Conservation (phyloP, 1,140 invertebrate species). For the Drosophila ananassae region DNA sequence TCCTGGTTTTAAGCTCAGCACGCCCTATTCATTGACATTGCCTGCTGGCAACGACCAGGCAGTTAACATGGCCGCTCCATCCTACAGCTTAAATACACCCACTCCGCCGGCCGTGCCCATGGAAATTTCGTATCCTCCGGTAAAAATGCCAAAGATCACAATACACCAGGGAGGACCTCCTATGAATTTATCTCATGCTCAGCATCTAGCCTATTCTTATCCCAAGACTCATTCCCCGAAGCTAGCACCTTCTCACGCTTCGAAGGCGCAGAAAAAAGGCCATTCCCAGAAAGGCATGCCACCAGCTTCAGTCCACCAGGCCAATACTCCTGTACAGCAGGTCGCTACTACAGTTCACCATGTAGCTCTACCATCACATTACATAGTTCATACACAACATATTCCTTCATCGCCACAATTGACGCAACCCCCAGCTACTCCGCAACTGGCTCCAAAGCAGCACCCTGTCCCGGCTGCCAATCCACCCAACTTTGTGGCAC, state of each 20-base stretch:
- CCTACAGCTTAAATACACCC: constrained; percentile 57
- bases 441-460: not conserved
- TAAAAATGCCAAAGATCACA: constrained; percentile 11
- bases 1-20: constrained; percentile 42
- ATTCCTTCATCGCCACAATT: not conserved
- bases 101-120: constrained; percentile 38
- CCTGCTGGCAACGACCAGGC: constrained; percentile 13
- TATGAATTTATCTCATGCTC: not conserved
- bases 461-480: not conserved
- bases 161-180: not conserved
- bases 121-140: constrained; percentile 52
- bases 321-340: not conserved
- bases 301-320: not conserved
- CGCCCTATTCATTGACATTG: constrained; percentile 36
- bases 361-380: not conserved
- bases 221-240: not conserved
- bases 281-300: not conserved
- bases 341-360: not conserved
- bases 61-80: constrained; percentile 21
- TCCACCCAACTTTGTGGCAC: constrained; percentile 15
- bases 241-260: not conserved
- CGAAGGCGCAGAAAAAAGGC: not conserved
- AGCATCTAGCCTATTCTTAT: not conserved
- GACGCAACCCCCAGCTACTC: not conserved
- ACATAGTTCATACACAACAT: not conserved